phyloP scores from a whole-genome alignment of 2,113 vertebrate species.

The Cariama cristata region DNA sequence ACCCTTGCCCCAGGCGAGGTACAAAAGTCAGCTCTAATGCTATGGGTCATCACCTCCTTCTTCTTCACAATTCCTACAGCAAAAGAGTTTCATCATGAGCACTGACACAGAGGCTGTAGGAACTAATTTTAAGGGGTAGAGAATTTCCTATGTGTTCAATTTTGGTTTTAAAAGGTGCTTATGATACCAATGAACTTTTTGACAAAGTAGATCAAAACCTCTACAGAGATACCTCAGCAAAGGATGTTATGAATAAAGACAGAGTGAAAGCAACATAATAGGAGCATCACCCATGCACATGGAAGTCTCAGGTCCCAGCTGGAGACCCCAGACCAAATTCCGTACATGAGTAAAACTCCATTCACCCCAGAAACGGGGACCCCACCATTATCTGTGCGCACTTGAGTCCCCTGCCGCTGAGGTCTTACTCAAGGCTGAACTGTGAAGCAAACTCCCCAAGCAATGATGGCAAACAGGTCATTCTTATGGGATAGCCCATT shows the following conservation, averaged over 20 bases:
- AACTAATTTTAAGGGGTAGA: not conserved
- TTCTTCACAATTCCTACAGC: not conserved
- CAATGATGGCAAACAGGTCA: fast-evolving
- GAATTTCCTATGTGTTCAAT: not conserved
- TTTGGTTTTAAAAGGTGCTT: not conserved
- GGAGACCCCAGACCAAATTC: not conserved
- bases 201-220: not conserved
- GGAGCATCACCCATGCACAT: fast-evolving
- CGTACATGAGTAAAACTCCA: not conserved
- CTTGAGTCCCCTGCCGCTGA: not conserved
- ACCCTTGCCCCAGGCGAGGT: not conserved
- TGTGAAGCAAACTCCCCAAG: not conserved
- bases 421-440: not conserved
- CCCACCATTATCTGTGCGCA: not conserved
- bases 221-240: not conserved
- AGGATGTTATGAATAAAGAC: not conserved
- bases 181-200: not conserved
- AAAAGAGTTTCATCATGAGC: not conserved
- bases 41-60: not conserved
- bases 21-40: not conserved
- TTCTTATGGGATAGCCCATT: not conserved
- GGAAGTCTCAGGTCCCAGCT: not conserved
- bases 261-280: not conserved
- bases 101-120: not conserved
- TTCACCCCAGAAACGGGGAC: not conserved